Conservation (phyloP, 1,140 invertebrate species). For the Drosophila yakuba region DNA sequence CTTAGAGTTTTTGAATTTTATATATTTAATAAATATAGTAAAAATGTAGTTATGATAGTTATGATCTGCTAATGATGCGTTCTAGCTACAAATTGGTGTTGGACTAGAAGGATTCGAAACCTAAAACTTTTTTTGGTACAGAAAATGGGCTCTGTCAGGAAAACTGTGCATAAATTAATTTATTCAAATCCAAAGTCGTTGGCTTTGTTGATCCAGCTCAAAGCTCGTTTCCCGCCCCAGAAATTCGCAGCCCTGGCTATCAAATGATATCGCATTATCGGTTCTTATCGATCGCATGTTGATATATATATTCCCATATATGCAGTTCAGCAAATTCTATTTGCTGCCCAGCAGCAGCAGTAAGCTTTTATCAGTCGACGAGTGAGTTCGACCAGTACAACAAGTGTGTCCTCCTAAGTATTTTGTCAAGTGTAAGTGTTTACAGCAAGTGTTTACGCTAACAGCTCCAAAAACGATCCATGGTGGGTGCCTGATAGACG, state of each 20-base stretch:
- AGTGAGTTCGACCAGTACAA: neutral
- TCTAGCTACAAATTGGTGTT: neutral
- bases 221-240: neutral
- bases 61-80: neutral
- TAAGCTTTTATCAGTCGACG: conserved; percentile 9
- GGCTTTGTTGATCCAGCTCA: neutral
- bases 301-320: neutral
- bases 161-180: neutral
- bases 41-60: too few species aligned
- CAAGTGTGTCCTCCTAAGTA: conserved; percentile 4
- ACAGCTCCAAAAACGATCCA: conserved; percentile 2
- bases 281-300: neutral
- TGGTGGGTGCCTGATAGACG: conserved; percentile 31
- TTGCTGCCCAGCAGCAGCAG: neutral
- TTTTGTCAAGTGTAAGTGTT: conserved; percentile 5
- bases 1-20: neutral
- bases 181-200: neutral
- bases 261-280: neutral
- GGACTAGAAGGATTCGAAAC: neutral
- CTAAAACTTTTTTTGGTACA: too few species aligned
- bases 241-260: neutral
- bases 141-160: too few species aligned
- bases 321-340: neutral
- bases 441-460: neutral
- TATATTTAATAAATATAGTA: neutral